Evolutionary conservation across 2,113 vertebrate species (phyloP).

Genomic region (Scolopax mira): DNA sequence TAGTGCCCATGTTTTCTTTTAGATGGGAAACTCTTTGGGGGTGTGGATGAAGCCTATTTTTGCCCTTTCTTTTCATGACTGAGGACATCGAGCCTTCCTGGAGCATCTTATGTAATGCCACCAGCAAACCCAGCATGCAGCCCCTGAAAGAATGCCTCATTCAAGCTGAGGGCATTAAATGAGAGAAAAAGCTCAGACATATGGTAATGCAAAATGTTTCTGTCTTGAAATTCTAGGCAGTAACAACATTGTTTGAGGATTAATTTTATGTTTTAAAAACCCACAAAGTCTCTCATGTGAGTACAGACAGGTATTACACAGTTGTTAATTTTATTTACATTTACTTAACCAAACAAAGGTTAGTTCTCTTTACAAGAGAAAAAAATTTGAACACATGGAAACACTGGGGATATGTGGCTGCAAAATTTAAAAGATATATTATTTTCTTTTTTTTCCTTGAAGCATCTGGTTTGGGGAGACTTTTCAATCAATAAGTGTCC

Average conservation of each 20-base stretch:
- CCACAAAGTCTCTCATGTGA: neutral
- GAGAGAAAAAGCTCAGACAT: neutral
- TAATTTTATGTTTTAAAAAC: neutral
- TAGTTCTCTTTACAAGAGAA: neutral
- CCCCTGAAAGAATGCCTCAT: neutral
- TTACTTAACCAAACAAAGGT: constrained; percentile 5
- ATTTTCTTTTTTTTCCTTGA: neutral
- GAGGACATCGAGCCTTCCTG: neutral
- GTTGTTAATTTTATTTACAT: constrained; percentile 5
- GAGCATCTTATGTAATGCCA: neutral
- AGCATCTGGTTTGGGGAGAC: neutral
- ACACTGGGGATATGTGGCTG: accelerated
- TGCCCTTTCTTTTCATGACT: neutral
- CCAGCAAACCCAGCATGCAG: neutral
- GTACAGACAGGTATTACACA: neutral
- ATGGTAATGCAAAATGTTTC: neutral
- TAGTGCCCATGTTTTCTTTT: neutral
- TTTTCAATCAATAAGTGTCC: neutral
- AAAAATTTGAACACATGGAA: neutral
- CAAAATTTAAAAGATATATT: neutral
- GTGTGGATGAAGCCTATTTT: neutral
- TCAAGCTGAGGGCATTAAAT: neutral
- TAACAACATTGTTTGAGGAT: neutral
- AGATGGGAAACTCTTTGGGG: neutral
- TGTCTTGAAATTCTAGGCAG: neutral